Conservation (phyloP, 2,797 vertebrate species). For the Propithecus deckenii region DNA sequence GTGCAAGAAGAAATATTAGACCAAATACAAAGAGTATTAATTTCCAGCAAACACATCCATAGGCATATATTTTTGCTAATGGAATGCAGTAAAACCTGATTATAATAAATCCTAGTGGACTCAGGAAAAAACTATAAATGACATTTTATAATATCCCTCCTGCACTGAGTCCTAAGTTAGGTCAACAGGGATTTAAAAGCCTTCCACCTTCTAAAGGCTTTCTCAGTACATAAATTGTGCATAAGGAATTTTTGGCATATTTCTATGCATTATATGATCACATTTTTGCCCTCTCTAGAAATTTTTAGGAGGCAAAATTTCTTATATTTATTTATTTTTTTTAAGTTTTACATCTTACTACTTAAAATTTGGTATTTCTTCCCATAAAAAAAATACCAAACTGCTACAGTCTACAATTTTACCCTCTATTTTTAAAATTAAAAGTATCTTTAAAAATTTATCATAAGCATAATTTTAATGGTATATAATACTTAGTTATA, state of each 20-base stretch:
- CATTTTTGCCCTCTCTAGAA: background rate
- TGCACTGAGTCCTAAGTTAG: background rate
- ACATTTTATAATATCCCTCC: constrained; percentile 48
- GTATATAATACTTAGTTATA: background rate
- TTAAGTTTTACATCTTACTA: background rate
- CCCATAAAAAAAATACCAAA: background rate
- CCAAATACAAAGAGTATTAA: constrained; percentile 18
- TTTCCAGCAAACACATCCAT: background rate
- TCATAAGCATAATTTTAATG: background rate
- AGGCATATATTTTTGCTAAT: constrained; percentile 29
- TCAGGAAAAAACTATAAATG: background rate
- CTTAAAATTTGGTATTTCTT: background rate
- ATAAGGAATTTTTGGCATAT: background rate
- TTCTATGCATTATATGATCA: background rate
- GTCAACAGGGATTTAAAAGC: constrained; percentile 9
- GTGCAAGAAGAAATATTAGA: constrained; percentile 28
- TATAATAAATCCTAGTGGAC: constrained; percentile 42
- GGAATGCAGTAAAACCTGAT: constrained; percentile 28
- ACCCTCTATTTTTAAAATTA: background rate
- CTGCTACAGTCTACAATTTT: background rate
- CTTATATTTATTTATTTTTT: background rate
- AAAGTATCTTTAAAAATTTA: background rate
- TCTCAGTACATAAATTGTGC: background rate
- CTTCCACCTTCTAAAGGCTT: background rate
- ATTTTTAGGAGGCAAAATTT: background rate